Percentiles rank a stretch among this genome's conserved stretches.
These are phyloP conservation scores for Haplochromis vanheusdeni DNA, from an alignment of 2,113 vertebrate species.

Conservation along the genomic window DNA sequence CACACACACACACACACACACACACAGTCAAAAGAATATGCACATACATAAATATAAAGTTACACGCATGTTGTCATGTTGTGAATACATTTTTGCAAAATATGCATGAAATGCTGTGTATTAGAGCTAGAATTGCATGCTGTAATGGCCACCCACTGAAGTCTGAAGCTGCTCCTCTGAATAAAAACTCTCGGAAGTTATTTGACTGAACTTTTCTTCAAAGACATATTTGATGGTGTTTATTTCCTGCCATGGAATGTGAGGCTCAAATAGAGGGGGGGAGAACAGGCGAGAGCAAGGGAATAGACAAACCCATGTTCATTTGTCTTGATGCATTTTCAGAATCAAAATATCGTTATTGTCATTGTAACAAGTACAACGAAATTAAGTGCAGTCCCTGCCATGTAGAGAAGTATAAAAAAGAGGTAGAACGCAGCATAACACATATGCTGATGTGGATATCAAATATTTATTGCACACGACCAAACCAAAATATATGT, in stretches of 20 bases:
- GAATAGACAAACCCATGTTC: neutral
- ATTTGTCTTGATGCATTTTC: neutral
- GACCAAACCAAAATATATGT: neutral
- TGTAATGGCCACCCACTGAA: slow-evolving; percentile 32
- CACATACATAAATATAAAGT: slow-evolving; percentile 26
- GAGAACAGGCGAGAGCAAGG: neutral
- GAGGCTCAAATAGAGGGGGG: neutral
- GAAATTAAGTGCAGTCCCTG: neutral
- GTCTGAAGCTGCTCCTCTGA: slow-evolving; percentile 24
- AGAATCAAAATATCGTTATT: neutral
- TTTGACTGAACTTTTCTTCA: slow-evolving; percentile 51
- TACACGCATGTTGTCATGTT: slow-evolving; percentile 27
- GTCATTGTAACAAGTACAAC: neutral
- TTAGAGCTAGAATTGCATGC: slow-evolving; percentile 18
- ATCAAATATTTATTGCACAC: neutral
- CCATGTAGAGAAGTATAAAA: neutral
- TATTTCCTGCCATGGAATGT: neutral
- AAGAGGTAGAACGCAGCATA: neutral
- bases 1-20: neutral
- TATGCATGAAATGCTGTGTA: slow-evolving; percentile 4
- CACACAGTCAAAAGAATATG: slow-evolving; percentile 1
- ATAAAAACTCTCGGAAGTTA: slow-evolving; percentile 24
- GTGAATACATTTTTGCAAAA: slow-evolving; percentile 33
- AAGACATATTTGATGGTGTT: slow-evolving; percentile 38
- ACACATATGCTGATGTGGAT: neutral